Evolutionary conservation across 2,113 vertebrate species (phyloP), one percentile per base, ranked within the genome.

Genomic region (Chloropsis hardwickii): DNA sequence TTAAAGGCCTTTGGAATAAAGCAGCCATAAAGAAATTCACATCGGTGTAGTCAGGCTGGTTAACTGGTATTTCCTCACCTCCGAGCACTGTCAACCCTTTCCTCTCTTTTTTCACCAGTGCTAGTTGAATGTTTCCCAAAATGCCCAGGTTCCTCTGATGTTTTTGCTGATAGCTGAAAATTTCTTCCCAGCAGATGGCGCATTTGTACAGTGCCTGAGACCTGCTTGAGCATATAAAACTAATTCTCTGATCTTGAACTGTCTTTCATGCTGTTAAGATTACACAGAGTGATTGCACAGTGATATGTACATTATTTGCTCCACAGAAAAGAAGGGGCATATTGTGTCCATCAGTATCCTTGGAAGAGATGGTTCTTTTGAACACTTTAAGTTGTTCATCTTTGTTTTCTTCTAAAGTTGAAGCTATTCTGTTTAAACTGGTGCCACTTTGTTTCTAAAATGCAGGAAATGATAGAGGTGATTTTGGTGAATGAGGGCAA

Each of bases 141-240:
- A 53, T 37, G 17, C 8, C 47, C 7, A 12, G 13, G 3, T 57
- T 77, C 58, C 33, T 6, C 20, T 6, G 25, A 28, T 21, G 18
- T 8, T 58, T 81, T 51, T 88, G 28, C 47, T 29, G 11, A 14
- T 8, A 31, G 22, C 21, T 90, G 47, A 56, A 76, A 39, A 5
- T 29, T 58, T 87, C 57, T 89, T 42, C 40, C 95, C 96, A 95
- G 92, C 50, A 96, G 96, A 77, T 96, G 94, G 91, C 50, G 64
- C 0, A 10, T 70, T 94, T 85, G 87, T 48, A 87, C 44, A 76
- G 69, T 7, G 47, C 20, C 31, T 53, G 48, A 72, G 44, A 51
- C 10, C 35, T 73, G 21, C 23, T 27, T 31, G 19, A 10, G 22
- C 17, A 5, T 14, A 20, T 37, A 22, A 37, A 70, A 33, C 22